Evolutionary conservation across 2,113 vertebrate species (phyloP).

Genomic region (Phocoena phocoena): DNA sequence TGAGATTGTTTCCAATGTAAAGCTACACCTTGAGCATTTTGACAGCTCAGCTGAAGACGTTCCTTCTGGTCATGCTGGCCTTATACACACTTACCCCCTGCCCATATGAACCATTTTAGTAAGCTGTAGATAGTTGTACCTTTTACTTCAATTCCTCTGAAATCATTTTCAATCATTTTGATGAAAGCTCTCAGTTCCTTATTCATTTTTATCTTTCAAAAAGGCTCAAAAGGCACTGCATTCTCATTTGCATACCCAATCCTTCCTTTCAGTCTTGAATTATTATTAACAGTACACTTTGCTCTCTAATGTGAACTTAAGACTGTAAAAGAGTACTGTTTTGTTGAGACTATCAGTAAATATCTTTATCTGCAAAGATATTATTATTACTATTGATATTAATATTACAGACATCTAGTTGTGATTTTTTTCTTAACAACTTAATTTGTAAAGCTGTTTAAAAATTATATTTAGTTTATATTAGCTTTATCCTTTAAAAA

Average conservation of each 20-base stretch:
- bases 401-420: neutral
- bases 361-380: neutral
- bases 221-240: neutral
- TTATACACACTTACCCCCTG: neutral
- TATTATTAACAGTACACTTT: neutral
- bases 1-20: neutral
- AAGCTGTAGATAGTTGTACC: neutral
- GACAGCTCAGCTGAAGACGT: neutral
- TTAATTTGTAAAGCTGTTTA: constrained; percentile 32
- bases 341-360: neutral
- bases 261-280: neutral
- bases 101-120: neutral
- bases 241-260: neutral
- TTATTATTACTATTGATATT: neutral
- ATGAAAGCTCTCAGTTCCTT: neutral
- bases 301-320: neutral
- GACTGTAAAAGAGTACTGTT: neutral
- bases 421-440: constrained; percentile 19
- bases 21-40: neutral
- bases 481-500: neutral
- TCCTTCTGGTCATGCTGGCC: neutral
- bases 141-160: neutral
- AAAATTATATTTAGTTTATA: neutral
- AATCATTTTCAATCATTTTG: neutral
- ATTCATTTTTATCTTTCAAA: constrained; percentile 2